Conservation (phyloP, 2,888 invertebrate genomes). For the Leptinotarsa peninsularis region DNA sequence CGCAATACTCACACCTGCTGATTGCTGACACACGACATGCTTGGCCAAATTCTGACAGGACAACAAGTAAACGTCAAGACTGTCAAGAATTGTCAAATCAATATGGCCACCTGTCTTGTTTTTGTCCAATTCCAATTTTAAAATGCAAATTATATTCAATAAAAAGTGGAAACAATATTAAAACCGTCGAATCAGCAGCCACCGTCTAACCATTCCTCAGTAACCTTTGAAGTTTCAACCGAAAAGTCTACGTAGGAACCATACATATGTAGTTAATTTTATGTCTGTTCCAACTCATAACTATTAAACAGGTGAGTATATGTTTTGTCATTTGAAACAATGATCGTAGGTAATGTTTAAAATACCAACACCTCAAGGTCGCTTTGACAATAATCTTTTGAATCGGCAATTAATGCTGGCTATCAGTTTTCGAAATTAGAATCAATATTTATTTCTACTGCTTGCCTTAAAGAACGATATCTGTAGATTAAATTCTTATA, state of each 20-base stretch:
- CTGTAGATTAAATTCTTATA: too few relatives aligned
- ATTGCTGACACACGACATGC: neutral
- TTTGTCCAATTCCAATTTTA: neutral
- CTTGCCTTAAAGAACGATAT: too few relatives aligned
- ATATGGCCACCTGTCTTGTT: constrained; percentile 21
- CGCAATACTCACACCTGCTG: too few relatives aligned
- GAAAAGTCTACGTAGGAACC: neutral
- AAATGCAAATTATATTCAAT: constrained; percentile 6
- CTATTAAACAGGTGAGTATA: constrained; percentile 9
- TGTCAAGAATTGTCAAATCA: constrained; percentile 8
- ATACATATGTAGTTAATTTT: constrained; percentile 3
- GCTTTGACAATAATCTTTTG: neutral
- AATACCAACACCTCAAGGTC: constrained; percentile 11
- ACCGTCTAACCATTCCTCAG: too few relatives aligned
- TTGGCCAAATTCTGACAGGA: neutral
- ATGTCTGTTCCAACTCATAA: neutral
- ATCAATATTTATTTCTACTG: too few relatives aligned
- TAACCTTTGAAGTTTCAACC: neutral
- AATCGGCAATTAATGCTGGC: neutral
- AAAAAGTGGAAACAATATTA: neutral
- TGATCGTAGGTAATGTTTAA: neutral
- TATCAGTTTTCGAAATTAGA: neutral
- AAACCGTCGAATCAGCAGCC: neutral
- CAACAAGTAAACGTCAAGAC: neutral
- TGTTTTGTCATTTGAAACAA: constrained; percentile 2